Evolutionary conservation across 1,140 invertebrate genomes (phyloP).

Genomic region (Chionoecetes opilio): DNA sequence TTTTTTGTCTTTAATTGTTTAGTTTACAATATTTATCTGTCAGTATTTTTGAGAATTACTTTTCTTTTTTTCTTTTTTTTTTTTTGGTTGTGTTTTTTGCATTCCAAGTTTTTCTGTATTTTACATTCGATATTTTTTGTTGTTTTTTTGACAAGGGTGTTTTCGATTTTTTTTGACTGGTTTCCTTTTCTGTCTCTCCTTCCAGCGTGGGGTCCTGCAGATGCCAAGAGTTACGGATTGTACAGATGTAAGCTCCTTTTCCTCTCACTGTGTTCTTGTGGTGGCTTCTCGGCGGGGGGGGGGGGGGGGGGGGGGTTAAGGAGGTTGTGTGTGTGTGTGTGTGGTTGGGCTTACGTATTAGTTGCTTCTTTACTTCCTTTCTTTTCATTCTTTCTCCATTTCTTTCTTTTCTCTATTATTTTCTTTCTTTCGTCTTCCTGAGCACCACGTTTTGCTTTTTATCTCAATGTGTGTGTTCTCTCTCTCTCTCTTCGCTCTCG

Average conservation of each 20-base stretch:
- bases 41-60: too few species aligned
- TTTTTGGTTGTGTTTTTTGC: neutral
- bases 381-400: too few species aligned
- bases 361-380: neutral
- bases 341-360: neutral
- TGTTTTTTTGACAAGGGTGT: constrained; percentile 15
- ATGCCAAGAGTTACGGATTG: constrained; percentile 81
- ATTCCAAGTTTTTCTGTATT: neutral
- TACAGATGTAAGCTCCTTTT: constrained; percentile 80
- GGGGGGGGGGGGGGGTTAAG: neutral
- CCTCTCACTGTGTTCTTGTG: constrained; percentile 56
- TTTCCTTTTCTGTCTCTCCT: constrained; percentile 36
- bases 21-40: neutral
- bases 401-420: neutral
- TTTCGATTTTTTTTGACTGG: constrained; percentile 10
- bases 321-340: neutral
- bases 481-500: too few species aligned
- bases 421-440: neutral
- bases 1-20: neutral
- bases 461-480: too few species aligned
- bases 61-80: neutral
- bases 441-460: too few species aligned
- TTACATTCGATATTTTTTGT: neutral
- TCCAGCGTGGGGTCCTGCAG: constrained; percentile 81
- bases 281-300: neutral